A percentile compares a stretch with the other conserved stretches of the same genome.
phyloP scores from a whole-genome alignment of 2,797 vertebrate species.

The Ptychadena robeensis region DNA sequence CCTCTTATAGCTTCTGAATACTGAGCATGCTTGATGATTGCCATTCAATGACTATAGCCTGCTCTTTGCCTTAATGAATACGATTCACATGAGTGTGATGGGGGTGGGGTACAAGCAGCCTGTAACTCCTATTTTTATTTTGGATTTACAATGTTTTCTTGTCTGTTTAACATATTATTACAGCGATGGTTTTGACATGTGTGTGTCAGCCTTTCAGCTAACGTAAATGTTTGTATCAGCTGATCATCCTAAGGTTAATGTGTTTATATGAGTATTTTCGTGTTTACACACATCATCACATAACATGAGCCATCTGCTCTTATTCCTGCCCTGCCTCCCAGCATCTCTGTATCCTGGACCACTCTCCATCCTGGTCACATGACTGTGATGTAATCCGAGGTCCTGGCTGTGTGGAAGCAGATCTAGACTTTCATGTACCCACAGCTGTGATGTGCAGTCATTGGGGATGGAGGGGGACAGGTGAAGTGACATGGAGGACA shows the following conservation, averaged over 20 bases:
- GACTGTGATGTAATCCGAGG: background rate
- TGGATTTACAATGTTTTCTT: background rate
- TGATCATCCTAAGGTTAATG: no score
- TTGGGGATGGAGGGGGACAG: background rate
- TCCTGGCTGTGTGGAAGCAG: background rate
- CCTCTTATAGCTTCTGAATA: no score
- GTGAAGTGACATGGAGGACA: no score
- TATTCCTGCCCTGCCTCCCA: background rate
- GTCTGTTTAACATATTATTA: no score
- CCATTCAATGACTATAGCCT: background rate
- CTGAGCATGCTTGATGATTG: background rate
- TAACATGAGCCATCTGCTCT: no score
- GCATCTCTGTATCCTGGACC: background rate
- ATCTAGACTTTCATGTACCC: no score
- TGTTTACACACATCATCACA: no score
- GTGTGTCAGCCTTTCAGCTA: no score
- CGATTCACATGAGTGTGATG: no score
- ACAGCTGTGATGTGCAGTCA: background rate
- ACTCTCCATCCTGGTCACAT: background rate
- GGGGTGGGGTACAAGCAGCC: background rate
- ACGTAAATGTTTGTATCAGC: no score
- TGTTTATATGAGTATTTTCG: no score
- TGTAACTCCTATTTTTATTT: background rate
- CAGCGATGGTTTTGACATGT: no score
- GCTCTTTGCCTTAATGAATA: background rate